phyloP scores from a whole-genome alignment of 2,113 vertebrate genomes.

The Paradoxurus hermaphroditus region DNA sequence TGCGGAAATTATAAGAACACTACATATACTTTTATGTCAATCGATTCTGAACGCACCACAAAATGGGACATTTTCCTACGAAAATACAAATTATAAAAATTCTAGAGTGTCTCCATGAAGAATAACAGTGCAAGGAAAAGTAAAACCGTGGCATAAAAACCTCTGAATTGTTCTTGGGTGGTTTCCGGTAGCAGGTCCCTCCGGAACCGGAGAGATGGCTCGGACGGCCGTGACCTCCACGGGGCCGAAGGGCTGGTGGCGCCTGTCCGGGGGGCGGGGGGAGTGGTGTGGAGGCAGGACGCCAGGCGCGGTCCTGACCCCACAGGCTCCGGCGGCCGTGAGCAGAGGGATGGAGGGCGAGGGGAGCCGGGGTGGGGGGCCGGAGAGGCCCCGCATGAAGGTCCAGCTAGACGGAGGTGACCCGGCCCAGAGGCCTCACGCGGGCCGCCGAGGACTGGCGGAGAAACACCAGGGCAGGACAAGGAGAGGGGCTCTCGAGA shows the following conservation, averaged over 20 bases:
- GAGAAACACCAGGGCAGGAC: accelerated
- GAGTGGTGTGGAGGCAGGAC: not conserved
- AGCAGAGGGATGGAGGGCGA: accelerated
- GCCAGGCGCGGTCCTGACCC: accelerated
- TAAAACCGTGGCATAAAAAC: not conserved
- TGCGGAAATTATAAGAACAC: not conserved
- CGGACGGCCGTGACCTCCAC: not conserved
- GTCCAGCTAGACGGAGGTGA: accelerated
- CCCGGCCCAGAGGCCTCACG: accelerated
- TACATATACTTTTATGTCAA: not conserved
- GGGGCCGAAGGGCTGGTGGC: not conserved
- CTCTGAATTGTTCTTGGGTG: not conserved
- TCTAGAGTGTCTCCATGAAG: not conserved
- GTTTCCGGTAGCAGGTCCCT: not conserved
- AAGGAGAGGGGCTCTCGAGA: accelerated
- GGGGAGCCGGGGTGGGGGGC: not conserved
- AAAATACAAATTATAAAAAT: not conserved
- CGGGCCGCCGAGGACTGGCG: accelerated
- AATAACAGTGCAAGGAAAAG: not conserved
- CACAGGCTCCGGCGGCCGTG: accelerated
- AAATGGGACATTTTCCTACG: not conserved
- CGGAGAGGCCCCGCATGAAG: accelerated
- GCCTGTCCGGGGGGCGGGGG: accelerated
- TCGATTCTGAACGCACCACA: not conserved
- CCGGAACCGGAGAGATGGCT: not conserved